Percentiles rank a stretch among this genome's conserved stretches.
phyloP scores from a whole-genome alignment of 30 jellyfish, hydroid and myxozoan genomes.

The Aurelia coerulea region DNA sequence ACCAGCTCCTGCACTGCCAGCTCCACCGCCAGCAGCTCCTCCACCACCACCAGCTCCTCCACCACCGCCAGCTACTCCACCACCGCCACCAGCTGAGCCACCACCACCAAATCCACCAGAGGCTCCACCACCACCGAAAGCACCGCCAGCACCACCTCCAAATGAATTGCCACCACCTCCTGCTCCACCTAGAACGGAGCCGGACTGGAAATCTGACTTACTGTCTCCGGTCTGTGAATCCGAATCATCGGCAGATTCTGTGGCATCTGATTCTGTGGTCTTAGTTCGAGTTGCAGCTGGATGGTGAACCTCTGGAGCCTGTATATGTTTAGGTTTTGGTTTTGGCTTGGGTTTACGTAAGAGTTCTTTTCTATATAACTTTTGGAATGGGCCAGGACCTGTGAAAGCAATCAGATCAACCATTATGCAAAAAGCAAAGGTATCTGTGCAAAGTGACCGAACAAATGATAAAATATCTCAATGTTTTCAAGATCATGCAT shows the following conservation, averaged over 20 bases:
- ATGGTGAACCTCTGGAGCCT: neutral
- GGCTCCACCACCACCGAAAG: slow-evolving; percentile 2
- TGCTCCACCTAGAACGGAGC: slow-evolving; percentile 13
- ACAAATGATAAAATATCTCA: neutral
- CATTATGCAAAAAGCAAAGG: neutral
- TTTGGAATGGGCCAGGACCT: slow-evolving; percentile 52
- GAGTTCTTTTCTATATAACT: slow-evolving; percentile 44
- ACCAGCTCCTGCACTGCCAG: neutral
- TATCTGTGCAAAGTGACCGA: neutral
- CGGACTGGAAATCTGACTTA: neutral
- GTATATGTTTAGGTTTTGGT: slow-evolving; percentile 29
- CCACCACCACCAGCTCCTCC: too few relatives aligned
- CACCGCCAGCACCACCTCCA: slow-evolving; percentile 17
- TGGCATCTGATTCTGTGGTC: neutral
- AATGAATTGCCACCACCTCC: slow-evolving; percentile 23
- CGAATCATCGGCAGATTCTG: neutral
- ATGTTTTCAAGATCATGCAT: neutral
- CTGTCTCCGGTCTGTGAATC: neutral
- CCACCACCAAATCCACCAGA: slow-evolving; percentile 29
- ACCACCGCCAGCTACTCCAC: too few relatives aligned
- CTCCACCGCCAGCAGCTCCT: slow-evolving; percentile 17
- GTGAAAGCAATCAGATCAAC: neutral
- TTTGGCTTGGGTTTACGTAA: slow-evolving; percentile 39
- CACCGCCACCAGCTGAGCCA: slow-evolving; percentile 16
- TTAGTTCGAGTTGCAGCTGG: neutral